A percentile compares a stretch with the other conserved stretches of the same genome.
Evolutionary conservation across 2,888 invertebrate genomes (phyloP).

Genomic region (Yponomeuta cagnagella): DNA sequence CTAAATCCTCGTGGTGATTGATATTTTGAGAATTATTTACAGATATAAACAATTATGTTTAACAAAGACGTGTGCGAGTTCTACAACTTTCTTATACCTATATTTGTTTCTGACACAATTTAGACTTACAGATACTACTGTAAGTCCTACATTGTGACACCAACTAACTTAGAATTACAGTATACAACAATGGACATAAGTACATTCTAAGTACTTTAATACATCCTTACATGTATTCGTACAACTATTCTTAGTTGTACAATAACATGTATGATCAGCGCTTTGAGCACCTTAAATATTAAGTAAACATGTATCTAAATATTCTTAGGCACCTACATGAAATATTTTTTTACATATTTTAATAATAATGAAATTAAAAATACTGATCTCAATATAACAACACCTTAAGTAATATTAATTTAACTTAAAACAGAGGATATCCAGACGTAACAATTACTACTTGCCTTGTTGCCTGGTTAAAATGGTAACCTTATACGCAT

Average conservation of each 20-base stretch:
- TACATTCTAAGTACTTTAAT: background rate
- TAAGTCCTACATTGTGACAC: too few relatives aligned
- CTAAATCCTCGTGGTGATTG: background rate
- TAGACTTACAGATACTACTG: background rate
- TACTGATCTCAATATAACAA: constrained; percentile 7
- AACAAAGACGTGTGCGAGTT: background rate
- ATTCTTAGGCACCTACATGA: background rate
- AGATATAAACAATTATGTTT: background rate
- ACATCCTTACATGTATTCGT: background rate
- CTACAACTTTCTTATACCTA: background rate
- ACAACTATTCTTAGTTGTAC: background rate
- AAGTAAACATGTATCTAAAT: background rate
- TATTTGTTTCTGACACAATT: background rate
- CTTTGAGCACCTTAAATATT: background rate
- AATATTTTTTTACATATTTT: background rate
- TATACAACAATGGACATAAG: background rate
- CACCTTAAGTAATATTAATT: background rate
- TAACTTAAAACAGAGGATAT: background rate
- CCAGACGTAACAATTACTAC: constrained; percentile 3
- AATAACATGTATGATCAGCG: background rate
- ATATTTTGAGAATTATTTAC: background rate
- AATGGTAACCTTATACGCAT: background rate
- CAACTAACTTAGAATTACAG: background rate
- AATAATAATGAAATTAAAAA: constrained; percentile 1
- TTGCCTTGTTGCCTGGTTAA: background rate